Evolutionary conservation across 2,113 vertebrate genomes (phyloP).

Genomic region (Trochalopteron elliotii): DNA sequence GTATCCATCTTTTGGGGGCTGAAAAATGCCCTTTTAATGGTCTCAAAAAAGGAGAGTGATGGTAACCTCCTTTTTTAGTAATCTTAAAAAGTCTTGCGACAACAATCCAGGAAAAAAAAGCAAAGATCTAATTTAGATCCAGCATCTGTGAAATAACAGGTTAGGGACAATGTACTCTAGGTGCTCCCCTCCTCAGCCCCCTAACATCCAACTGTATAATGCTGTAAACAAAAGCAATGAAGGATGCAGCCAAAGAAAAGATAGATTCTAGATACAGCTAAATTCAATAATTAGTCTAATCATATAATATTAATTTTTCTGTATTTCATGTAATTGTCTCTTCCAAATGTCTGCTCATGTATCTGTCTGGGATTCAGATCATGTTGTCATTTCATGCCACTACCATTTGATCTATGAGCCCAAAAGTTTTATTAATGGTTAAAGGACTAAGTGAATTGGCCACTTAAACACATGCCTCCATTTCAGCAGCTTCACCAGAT

Average conservation of each 20-base stretch:
- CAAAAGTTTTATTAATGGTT: background rate
- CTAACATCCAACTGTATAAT: background rate
- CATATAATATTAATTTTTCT: background rate
- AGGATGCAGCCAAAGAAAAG: background rate
- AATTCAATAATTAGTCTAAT: background rate
- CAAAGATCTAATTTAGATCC: background rate
- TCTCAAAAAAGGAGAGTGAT: background rate
- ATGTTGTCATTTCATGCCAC: background rate
- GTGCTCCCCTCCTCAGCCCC: background rate
- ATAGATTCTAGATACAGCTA: background rate
- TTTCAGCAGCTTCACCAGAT: background rate
- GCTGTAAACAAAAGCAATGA: background rate
- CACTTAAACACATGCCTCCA: background rate
- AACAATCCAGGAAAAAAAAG: background rate
- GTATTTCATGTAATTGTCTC: background rate
- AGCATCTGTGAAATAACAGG: background rate
- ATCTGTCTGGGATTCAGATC: constrained; percentile 12
- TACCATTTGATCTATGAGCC: background rate
- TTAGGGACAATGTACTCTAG: background rate
- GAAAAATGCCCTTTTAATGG: background rate
- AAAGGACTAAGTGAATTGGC: constrained; percentile 5
- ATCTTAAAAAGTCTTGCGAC: background rate
- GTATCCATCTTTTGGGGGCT: background rate
- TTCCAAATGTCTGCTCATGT: constrained; percentile 1
- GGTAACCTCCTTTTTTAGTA: background rate